Evolutionary conservation across 2,888 invertebrate genomes (phyloP), one percentile per base, ranked within the genome.

Genomic region (Petrolisthes cinctipes): DNA sequence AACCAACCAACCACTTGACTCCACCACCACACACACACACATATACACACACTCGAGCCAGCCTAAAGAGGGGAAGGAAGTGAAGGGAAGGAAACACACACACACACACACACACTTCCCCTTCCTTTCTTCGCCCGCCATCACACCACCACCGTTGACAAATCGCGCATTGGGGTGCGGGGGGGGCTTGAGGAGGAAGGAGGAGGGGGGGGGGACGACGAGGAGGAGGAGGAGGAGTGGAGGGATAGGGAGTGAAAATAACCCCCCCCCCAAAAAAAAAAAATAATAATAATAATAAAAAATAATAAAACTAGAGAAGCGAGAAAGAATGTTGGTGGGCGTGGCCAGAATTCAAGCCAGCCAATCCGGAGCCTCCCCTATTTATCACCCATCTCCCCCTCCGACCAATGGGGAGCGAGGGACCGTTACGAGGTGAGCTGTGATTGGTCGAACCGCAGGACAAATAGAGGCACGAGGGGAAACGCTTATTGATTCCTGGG

Each of bases 401-500:
- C 37, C 68, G 56, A n/a, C 86, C 86, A 83, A 78, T 78, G n/a
- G 53, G 78, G 37, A 20, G n/a, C 78, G 9, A 68, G 20, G 20
- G 68, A 23, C 14, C 66, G 78, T 54, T 81, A 78, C 78, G 61
- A 37, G 37, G 82, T 68, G 66, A 51, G 20, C 51, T 5, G 83
- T 53, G 82, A 86, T 78, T 86, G 86, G 86, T 51, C 68, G 56
- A 51, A 76, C 23, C 37, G 0, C 37, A 53, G 82, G 73, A 68
- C 76, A 76, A 82, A 82, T 78, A 37, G 37, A 37, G 37, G 37
- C 37, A 86, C 51, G 86, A 86, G 86, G 86, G 86, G 68, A 86
- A 66, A 37, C 53, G 37, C 37, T 37, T 86, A 86, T 86, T 86
- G 86, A 86, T 86, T 86, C 83, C 71, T 78, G 61, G n/a, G 82